Percentiles rank a stretch among this genome's conserved stretches.
Conservation (phyloP, 2,888 invertebrate genomes). For the Campopleginae sp. region DNA sequence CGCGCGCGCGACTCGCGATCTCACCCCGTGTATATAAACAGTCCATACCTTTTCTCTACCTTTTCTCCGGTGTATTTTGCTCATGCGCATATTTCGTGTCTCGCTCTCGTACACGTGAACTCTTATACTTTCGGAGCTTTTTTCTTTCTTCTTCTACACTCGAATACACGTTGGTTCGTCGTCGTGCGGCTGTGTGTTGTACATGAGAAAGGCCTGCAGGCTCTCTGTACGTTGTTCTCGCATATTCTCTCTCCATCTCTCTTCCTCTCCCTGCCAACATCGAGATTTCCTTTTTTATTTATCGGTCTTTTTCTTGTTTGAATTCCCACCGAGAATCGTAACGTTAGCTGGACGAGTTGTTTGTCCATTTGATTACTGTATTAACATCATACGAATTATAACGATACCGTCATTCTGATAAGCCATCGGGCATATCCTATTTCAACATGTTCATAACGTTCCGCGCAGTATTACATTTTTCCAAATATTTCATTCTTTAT, state of each 20-base stretch:
- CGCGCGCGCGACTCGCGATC: constrained; percentile 60
- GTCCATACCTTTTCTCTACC: constrained; percentile 32
- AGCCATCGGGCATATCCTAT: constrained; percentile 11
- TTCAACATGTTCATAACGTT: background rate
- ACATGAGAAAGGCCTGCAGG: constrained; percentile 18
- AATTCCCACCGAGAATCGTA: constrained; percentile 50
- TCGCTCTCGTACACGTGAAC: constrained; percentile 9
- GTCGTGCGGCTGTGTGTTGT: background rate
- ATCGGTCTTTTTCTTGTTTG: constrained; percentile 28
- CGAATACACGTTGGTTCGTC: constrained; percentile 10
- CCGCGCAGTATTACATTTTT: background rate
- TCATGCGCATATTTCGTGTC: constrained; percentile 22
- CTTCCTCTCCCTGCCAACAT: background rate
- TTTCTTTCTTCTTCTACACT: constrained; percentile 15
- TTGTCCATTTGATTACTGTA: constrained; percentile 65
- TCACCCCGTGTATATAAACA: constrained; percentile 26
- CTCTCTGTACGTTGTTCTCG: constrained; percentile 17
- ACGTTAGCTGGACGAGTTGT: constrained; percentile 55
- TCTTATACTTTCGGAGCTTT: constrained; percentile 16
- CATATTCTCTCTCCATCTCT: constrained; percentile 15
- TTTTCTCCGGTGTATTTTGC: constrained; percentile 37
- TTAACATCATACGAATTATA: constrained; percentile 58
- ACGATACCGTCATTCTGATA: constrained; percentile 21
- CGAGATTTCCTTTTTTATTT: constrained; percentile 23
- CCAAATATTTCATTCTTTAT: background rate